Conservation (phyloP, 2,888 invertebrate species). For the Rhogogaster chlorosoma region DNA sequence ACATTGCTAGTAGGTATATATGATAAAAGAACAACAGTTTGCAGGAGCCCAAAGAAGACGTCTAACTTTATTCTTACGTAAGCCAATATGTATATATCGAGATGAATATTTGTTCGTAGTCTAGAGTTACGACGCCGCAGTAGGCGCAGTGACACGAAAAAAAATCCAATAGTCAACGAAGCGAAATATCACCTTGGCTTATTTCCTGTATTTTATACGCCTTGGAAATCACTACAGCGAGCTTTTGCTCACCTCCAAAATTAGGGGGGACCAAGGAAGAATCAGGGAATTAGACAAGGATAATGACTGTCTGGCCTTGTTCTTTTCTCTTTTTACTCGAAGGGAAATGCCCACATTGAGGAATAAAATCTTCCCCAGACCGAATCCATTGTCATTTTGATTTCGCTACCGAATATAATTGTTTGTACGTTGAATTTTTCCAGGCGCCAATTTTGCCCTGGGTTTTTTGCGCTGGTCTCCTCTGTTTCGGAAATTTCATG, state of each 20-base stretch:
- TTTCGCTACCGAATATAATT: too few relatives aligned
- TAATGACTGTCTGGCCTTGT: too few relatives aligned
- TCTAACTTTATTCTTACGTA: not conserved
- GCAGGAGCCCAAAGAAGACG: not conserved
- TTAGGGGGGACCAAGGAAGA: not conserved
- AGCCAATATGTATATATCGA: not conserved
- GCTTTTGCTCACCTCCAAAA: not conserved
- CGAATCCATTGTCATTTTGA: too few relatives aligned
- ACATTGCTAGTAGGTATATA: not conserved
- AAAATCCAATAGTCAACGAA: not conserved
- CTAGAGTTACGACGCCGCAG: not conserved
- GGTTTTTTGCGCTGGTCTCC: too few relatives aligned
- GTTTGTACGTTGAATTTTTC: too few relatives aligned
- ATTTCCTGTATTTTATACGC: not conserved
- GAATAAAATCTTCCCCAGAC: too few relatives aligned
- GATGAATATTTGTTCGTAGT: not conserved
- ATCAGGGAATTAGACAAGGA: too few relatives aligned
- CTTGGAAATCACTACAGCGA: not conserved
- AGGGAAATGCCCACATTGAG: too few relatives aligned
- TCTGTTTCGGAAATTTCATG: not conserved
- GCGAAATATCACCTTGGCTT: not conserved
- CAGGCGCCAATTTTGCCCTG: too few relatives aligned
- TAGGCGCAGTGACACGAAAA: not conserved
- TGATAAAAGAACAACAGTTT: not conserved
- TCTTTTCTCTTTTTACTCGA: too few relatives aligned